These are phyloP conservation scores for Nothoprocta perdicaria DNA, from an alignment of 2,113 vertebrate species.

Conservation along the genomic window DNA sequence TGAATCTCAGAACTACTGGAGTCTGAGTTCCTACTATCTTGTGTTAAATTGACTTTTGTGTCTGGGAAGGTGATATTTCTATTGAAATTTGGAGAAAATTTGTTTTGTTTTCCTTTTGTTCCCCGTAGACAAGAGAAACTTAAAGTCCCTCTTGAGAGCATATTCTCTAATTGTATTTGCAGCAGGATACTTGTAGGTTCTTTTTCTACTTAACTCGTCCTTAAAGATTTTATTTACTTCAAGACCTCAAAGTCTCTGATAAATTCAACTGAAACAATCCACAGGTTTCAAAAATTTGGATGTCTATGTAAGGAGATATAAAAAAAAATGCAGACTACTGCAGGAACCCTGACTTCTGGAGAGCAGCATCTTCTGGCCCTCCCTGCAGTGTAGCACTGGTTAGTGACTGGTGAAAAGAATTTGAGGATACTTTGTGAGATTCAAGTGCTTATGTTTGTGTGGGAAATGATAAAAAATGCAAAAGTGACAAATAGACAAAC, in stretches of 20 bases:
- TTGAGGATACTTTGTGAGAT: neutral
- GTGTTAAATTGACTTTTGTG: neutral
- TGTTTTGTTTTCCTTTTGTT: neutral
- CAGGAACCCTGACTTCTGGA: neutral
- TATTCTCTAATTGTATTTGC: neutral
- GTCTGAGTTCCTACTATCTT: neutral
- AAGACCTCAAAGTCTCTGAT: neutral
- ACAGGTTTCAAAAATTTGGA: neutral
- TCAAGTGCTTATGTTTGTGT: neutral
- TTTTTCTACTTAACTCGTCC: neutral
- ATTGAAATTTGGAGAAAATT: neutral
- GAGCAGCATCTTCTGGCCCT: neutral
- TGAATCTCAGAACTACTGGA: neutral
- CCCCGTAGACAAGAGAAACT: rapidly evolving
- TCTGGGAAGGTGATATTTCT: neutral
- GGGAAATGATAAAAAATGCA: neutral
- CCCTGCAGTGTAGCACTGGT: neutral
- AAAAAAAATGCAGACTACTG: neutral
- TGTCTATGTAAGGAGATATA: neutral
- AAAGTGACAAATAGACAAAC: neutral
- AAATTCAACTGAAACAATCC: neutral
- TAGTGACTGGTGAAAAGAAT: neutral
- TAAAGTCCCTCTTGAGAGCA: neutral
- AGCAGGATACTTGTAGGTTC: rapidly evolving
- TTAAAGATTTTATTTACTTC: neutral